These are phyloP conservation scores for Pedetes capensis DNA, from an alignment of 2,113 vertebrate genomes.

Conservation along the genomic window DNA sequence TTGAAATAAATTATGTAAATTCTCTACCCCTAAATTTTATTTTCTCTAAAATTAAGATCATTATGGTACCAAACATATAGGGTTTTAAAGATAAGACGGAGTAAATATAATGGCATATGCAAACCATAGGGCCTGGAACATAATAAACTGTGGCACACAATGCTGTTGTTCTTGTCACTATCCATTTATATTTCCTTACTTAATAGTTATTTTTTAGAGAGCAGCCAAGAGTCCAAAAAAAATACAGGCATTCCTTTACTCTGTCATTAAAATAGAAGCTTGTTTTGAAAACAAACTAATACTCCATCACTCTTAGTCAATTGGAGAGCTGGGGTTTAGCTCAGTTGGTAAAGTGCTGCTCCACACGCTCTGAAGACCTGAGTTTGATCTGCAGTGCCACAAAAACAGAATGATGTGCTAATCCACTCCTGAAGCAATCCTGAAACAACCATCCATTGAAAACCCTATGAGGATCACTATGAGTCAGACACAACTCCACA, in stretches of 20 bases:
- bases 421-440: no score
- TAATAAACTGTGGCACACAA: neutral
- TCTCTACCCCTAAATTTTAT: neutral
- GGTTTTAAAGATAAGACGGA: neutral
- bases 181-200: neutral
- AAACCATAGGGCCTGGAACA: neutral
- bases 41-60: slow-evolving; percentile 1
- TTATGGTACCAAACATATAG: neutral
- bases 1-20: slow-evolving; percentile 25
- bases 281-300: neutral
- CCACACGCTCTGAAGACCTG: no score
- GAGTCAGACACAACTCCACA: no score
- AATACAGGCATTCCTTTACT: neutral
- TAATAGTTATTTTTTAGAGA: neutral
- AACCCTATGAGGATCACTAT: no score
- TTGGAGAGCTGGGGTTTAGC: no score
- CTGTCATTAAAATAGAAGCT: neutral
- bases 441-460: no score
- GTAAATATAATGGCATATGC: neutral
- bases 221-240: neutral
- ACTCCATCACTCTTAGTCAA: neutral
- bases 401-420: no score
- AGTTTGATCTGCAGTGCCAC: no score
- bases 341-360: no score
- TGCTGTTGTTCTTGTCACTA: neutral